Base-by-base conservation (phyloP, 2,113 vertebrate species). In the Tamias sibiricus region DNA sequence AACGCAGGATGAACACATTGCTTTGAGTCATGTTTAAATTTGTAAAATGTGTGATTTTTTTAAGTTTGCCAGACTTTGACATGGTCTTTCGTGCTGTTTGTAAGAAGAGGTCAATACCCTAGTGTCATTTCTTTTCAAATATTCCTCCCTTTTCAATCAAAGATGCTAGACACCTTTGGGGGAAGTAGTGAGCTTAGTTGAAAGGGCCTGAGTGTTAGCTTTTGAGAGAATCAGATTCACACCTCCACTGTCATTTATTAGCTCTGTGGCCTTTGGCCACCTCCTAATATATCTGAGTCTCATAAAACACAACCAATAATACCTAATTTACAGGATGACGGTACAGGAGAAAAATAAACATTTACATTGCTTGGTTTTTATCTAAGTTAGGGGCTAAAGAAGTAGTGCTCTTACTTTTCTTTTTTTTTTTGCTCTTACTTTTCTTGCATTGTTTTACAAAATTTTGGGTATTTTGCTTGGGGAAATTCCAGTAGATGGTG, bases 41-140 rank as follows among this genome's bases (percentile, higher is more conserved):
- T 93, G 37, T 84, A 49, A 94, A 77, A 59, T n/a, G 52, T 91
- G 32, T 37, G n/a, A 71, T n/a, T 22, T 87, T 87, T 96, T 57
- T 79, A 74, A 22, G 42, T 49, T 86, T 89, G 64, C 0, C 17
- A 22, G 26, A 74, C 22, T 90, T 66, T 62, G 40, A 26, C 54
- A 28, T 8, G 90, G 22, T 40, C 44, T 88, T 75, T 76, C 5
- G 49, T 66, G 12, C 9, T 86, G 40, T n/a, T 74, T 79, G 7
- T 37, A 49, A 91, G 30, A 91, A 74, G 42, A 92, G 68, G 26
- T 26, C 2, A 2, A 7, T 40, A 37, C 32, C 30, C 37, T 42
- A 81, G 72, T 16, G 20, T 9, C 49, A 24, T 66, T 69, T 76
- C 26, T 84, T 69, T n/a, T 75, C 24, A 26, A 30, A 77, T 42